Evolutionary conservation across 2,888 invertebrate genomes (phyloP).

Genomic region (Penaeus monodon): DNA sequence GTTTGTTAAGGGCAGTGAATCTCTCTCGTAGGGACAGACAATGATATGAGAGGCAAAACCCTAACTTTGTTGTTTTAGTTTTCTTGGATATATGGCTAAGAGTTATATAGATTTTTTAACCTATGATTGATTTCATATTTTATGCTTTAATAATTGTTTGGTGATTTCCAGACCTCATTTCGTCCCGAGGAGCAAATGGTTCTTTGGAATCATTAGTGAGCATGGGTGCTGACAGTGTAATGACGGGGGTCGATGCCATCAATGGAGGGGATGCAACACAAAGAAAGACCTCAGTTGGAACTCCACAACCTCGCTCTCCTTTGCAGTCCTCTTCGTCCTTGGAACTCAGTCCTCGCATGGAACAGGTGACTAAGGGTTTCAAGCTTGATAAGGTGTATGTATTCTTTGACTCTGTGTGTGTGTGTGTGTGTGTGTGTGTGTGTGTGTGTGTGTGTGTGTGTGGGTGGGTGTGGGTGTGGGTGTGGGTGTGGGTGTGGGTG

Average conservation of each 20-base stretch:
- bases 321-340: constrained; percentile 66
- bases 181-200: constrained; percentile 44
- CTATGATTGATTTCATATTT: too few species aligned
- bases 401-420: too few species aligned
- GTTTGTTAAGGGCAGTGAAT: not conserved
- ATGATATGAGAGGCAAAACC: too few species aligned
- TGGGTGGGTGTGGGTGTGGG: too few species aligned
- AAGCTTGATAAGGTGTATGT: not conserved
- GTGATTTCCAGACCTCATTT: constrained; percentile 14
- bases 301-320: constrained; percentile 65
- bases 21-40: too few species aligned
- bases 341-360: constrained; percentile 66
- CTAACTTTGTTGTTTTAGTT: too few species aligned
- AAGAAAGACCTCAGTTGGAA: constrained; percentile 26
- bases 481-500: too few species aligned
- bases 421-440: too few species aligned
- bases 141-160: too few species aligned
- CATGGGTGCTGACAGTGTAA: constrained; percentile 57
- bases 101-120: too few species aligned
- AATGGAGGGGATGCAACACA: not conserved
- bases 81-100: too few species aligned
- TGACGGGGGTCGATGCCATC: constrained; percentile 32
- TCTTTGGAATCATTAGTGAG: constrained; percentile 62
- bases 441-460: too few species aligned
- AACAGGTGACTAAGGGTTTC: constrained; percentile 61